These are phyloP conservation scores for Hemiscyllium ocellatum DNA, from an alignment of 2,113 vertebrate genomes.

Conservation along the genomic window DNA sequence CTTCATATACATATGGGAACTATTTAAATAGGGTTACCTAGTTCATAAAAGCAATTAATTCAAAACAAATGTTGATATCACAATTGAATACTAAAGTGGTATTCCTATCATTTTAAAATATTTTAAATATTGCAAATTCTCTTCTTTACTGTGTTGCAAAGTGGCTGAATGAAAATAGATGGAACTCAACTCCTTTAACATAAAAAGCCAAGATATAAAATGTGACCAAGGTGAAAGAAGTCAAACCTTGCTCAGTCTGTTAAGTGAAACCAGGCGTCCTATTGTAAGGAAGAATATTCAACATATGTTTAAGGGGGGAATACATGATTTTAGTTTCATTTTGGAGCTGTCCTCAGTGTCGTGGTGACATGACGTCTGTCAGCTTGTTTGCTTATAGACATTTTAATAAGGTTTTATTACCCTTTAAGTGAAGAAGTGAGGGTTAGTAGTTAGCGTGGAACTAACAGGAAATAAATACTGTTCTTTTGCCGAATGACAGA, in stretches of 20 bases:
- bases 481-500: no score
- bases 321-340: no score
- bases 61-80: not conserved
- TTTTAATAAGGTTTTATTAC: no score
- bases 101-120: not conserved
- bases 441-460: no score
- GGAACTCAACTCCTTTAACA: not conserved
- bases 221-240: not conserved
- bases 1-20: not conserved
- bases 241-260: not conserved
- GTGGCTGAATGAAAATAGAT: not conserved
- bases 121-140: not conserved
- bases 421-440: no score
- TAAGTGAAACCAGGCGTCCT: not conserved
- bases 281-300: not conserved
- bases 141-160: not conserved
- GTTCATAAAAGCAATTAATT: not conserved
- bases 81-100: not conserved
- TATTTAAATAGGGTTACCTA: not conserved
- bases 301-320: no score
- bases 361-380: no score
- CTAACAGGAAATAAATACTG: no score
- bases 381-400: no score
- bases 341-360: no score
- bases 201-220: not conserved